Percentiles rank a stretch among this genome's conserved stretches.
Conservation (phyloP, 2,888 invertebrate genomes). For the Synergus japonicus region DNA sequence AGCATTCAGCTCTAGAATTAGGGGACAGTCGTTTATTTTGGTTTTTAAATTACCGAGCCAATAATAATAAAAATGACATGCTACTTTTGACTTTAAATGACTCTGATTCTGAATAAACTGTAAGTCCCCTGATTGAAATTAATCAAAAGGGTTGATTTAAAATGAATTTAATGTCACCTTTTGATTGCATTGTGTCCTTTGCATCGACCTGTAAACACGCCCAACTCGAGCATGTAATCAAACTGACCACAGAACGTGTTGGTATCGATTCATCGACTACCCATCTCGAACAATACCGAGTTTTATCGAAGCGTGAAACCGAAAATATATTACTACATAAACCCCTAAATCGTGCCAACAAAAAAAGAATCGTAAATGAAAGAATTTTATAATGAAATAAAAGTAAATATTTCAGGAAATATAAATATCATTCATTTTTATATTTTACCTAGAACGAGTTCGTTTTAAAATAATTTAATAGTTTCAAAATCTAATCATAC, state of each 20-base stretch:
- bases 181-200: constrained; percentile 24
- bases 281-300: constrained; percentile 31
- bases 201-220: constrained; percentile 31
- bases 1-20: not conserved
- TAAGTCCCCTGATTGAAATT: not conserved
- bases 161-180: not conserved
- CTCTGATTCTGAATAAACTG: not conserved
- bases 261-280: constrained; percentile 31
- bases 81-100: not conserved
- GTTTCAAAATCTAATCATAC: not conserved
- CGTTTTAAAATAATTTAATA: not conserved
- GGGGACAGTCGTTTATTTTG: not conserved
- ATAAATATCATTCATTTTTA: not conserved
- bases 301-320: constrained; percentile 19
- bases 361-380: not conserved
- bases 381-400: not conserved
- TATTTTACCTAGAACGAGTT: not conserved
- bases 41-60: not conserved
- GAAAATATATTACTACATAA: constrained; percentile 3
- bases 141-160: not conserved
- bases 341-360: not conserved
- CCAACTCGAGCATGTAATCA: constrained; percentile 14
- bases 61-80: not conserved
- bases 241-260: constrained; percentile 28
- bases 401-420: not conserved